Conservation (phyloP, 1,140 invertebrate genomes). For the Drosophila sechellia region DNA sequence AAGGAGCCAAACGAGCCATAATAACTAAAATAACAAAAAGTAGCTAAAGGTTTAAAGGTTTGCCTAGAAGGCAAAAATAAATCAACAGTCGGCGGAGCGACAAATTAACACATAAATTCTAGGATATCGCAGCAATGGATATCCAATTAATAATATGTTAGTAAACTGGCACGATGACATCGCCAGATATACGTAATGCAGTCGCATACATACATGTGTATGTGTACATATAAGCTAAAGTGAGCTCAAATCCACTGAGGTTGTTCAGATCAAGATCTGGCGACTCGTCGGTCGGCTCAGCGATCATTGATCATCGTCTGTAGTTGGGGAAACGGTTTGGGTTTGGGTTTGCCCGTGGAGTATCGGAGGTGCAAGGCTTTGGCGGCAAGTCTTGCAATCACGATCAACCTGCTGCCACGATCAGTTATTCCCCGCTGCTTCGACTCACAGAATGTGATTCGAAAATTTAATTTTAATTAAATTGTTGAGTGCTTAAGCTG, state of each 20-base stretch:
- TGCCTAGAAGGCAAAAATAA: slow-evolving; percentile 45
- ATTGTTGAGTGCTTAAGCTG: slow-evolving; percentile 71
- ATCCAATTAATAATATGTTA: slow-evolving; percentile 82
- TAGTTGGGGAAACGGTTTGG: slow-evolving; percentile 38
- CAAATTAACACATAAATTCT: slow-evolving; percentile 83
- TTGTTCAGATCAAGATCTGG: slow-evolving; percentile 61
- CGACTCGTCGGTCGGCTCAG: slow-evolving; percentile 51
- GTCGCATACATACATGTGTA: slow-evolving; percentile 16
- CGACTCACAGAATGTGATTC: slow-evolving; percentile 61
- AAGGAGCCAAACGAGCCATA: slow-evolving; percentile 20
- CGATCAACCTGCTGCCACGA: slow-evolving; percentile 59
- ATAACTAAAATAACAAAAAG: slow-evolving; percentile 20
- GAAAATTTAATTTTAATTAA: slow-evolving; percentile 83
- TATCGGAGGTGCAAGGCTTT: slow-evolving; percentile 48
- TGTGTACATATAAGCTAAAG: background rate
- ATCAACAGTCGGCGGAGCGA: slow-evolving; percentile 73
- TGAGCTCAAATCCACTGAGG: slow-evolving; percentile 9
- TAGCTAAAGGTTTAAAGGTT: background rate
- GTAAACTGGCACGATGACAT: slow-evolving; percentile 78
- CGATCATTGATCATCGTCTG: slow-evolving; percentile 80
- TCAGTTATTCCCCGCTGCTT: slow-evolving; percentile 45
- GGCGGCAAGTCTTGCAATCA: slow-evolving; percentile 61
- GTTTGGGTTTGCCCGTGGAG: slow-evolving; percentile 14
- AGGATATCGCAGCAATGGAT: slow-evolving; percentile 46
- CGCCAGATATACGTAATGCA: slow-evolving; percentile 76